These are phyloP conservation scores for Ornithorhynchus anatinus DNA, from an alignment of 2,113 vertebrate species.

Conservation along the genomic window DNA sequence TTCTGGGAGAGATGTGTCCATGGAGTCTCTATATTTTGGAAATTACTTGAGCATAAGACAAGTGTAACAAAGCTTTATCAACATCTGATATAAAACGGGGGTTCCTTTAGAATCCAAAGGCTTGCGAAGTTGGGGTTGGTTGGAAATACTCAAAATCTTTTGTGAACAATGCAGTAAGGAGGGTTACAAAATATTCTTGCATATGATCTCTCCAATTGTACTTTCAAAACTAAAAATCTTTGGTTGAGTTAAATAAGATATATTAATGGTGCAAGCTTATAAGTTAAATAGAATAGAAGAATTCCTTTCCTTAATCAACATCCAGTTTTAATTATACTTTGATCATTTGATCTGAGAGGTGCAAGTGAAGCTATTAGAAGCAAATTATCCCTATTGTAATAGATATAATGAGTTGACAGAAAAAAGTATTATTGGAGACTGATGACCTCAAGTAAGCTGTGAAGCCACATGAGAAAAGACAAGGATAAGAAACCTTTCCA, in stretches of 20 bases:
- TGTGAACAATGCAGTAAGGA: no score
- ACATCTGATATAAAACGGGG: no score
- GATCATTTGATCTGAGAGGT: constrained; percentile 31
- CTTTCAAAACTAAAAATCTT: constrained; percentile 25
- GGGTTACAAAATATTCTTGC: no score
- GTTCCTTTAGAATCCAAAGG: no score
- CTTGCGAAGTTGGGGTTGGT: no score
- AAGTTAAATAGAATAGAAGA: constrained; percentile 40
- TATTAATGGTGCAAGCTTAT: not conserved
- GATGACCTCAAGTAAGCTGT: no score
- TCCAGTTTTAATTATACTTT: constrained; percentile 46
- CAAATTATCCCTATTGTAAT: constrained; percentile 41
- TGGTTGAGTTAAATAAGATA: no score
- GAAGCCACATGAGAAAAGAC: constrained; percentile 22
- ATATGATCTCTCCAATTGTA: no score
- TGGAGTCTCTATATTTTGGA: constrained; percentile 7
- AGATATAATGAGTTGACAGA: not conserved
- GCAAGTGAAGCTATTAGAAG: constrained; percentile 17
- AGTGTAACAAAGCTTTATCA: no score
- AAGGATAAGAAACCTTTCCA: constrained; percentile 22
- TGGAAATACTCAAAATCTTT: no score
- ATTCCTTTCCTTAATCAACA: not conserved
- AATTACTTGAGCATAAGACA: constrained; percentile 7
- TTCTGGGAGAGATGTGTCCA: not conserved
- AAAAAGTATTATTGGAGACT: not conserved